Evolutionary conservation across 2,888 invertebrate species (phyloP).

Genomic region (Leptarthrus brevirostris): DNA sequence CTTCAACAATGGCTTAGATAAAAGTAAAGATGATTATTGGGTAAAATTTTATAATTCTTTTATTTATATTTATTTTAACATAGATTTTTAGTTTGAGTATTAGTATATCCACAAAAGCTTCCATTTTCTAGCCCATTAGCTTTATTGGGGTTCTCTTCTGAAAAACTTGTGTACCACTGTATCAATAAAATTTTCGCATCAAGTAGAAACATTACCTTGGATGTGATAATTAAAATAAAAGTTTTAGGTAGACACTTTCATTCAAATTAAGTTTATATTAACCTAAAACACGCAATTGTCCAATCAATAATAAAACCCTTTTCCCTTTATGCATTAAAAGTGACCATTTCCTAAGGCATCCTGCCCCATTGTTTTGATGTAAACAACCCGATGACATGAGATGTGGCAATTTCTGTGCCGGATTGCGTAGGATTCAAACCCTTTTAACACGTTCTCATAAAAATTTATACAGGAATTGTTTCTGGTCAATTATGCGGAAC

Average conservation of each 20-base stretch:
- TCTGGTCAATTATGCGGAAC: neutral
- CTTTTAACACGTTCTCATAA: constrained; percentile 9
- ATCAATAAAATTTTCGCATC: too few relatives aligned
- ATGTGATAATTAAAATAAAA: too few relatives aligned
- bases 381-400: neutral
- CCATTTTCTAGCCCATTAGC: too few relatives aligned
- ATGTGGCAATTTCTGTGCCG: neutral
- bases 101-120: too few relatives aligned
- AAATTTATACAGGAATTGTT: neutral
- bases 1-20: too few relatives aligned
- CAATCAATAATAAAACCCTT: neutral
- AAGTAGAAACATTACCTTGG: too few relatives aligned
- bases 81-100: too few relatives aligned
- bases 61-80: too few relatives aligned
- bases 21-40: too few relatives aligned
- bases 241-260: neutral
- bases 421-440: neutral
- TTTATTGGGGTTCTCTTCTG: too few relatives aligned
- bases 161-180: too few relatives aligned
- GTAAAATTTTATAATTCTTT: too few relatives aligned
- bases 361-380: neutral
- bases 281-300: neutral
- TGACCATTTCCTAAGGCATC: neutral
- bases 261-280: neutral
- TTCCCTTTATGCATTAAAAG: neutral